Evolutionary conservation across 2,888 invertebrate species (phyloP).

Genomic region (Ernsta delagoae): DNA sequence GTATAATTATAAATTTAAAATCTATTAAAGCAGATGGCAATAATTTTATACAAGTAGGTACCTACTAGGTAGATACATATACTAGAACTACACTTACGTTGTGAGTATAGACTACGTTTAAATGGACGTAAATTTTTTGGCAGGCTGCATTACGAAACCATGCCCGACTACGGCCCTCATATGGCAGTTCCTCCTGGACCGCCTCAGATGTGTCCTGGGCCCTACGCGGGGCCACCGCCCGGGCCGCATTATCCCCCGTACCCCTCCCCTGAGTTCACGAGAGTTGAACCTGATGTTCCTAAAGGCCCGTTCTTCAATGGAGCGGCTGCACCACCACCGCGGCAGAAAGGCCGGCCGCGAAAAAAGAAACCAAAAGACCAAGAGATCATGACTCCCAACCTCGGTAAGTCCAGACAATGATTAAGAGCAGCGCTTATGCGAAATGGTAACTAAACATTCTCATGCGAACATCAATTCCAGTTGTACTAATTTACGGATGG

Average conservation of each 20-base stretch:
- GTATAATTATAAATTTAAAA: too few species aligned
- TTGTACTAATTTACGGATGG: constrained; percentile 7
- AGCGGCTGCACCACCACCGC: constrained; percentile 85
- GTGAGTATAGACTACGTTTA: too few species aligned
- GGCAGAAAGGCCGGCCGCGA: constrained; percentile 96
- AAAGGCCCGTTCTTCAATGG: constrained; percentile 86
- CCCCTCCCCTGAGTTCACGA: constrained; percentile 85
- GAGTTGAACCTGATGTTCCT: constrained; percentile 76
- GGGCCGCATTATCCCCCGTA: constrained; percentile 82
- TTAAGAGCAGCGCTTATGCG: constrained; percentile 41
- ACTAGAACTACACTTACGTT: too few species aligned
- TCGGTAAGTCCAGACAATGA: constrained; percentile 86
- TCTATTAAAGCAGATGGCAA: too few species aligned
- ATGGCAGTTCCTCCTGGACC: constrained; percentile 86
- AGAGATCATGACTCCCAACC: constrained; percentile 93
- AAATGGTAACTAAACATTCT: neutral
- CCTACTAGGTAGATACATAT: too few species aligned
- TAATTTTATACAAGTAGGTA: too few species aligned
- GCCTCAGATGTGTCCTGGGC: constrained; percentile 83
- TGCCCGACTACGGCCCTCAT: constrained; percentile 84
- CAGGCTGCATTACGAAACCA: constrained; percentile 81
- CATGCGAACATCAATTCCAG: constrained; percentile 12
- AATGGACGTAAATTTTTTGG: too few species aligned
- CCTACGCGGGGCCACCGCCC: constrained; percentile 77
- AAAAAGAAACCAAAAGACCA: constrained; percentile 97